These are phyloP conservation scores for Cercocebus atys DNA, from an alignment of 2,113 vertebrate species.

Conservation along the genomic window DNA sequence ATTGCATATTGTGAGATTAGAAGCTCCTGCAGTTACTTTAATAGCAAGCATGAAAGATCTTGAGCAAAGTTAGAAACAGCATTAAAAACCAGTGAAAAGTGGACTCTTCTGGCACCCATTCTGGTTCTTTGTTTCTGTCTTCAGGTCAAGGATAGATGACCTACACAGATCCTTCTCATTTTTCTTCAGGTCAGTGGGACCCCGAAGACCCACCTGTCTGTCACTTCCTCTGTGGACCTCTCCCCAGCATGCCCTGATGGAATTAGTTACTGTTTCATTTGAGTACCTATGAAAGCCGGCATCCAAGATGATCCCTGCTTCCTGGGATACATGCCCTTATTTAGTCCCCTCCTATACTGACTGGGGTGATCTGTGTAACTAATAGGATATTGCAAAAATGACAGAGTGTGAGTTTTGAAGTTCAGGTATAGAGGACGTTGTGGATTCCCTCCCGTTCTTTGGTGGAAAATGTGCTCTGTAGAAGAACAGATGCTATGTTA, in stretches of 20 bases:
- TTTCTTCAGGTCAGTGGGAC: not conserved
- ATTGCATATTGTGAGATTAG: not conserved
- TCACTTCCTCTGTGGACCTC: not conserved
- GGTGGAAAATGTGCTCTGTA: not conserved
- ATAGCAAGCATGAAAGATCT: not conserved
- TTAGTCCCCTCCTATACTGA: not conserved
- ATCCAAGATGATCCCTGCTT: not conserved
- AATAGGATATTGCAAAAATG: not conserved
- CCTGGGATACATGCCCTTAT: not conserved
- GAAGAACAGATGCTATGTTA: not conserved
- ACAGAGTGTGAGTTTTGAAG: not conserved
- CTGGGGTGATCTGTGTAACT: not conserved
- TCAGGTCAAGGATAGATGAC: not conserved
- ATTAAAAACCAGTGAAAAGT: not conserved
- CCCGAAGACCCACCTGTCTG: not conserved
- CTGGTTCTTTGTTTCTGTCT: constrained; percentile 7
- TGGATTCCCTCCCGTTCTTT: not conserved
- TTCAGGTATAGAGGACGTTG: not conserved
- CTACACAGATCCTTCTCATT: not conserved
- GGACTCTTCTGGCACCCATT: not conserved
- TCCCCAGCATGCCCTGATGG: not conserved
- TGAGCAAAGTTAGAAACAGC: not conserved
- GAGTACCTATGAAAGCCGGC: not conserved
- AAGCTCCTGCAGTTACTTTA: not conserved
- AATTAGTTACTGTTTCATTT: not conserved